A percentile compares a stretch with the other conserved stretches of the same genome.
phyloP scores from a whole-genome alignment of 2,797 vertebrate species.

The Enteromius unitaeniatus region DNA sequence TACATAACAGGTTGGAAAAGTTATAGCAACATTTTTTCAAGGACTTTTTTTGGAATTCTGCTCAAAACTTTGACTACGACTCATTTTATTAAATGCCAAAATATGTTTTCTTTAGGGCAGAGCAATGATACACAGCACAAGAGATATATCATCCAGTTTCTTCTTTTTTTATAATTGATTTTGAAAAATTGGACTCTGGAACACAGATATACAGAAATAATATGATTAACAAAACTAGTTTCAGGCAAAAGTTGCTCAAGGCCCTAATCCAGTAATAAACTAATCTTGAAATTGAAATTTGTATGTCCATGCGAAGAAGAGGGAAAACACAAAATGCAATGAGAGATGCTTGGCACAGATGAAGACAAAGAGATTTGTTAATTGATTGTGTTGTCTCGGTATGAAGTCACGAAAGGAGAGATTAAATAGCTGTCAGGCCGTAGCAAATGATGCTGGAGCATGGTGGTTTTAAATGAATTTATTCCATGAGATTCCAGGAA shows the following conservation, averaged over 20 bases:
- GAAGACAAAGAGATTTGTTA: slow-evolving; percentile 50
- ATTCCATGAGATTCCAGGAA: slow-evolving; percentile 55
- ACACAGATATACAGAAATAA: slow-evolving; percentile 12
- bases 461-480: slow-evolving; percentile 55
- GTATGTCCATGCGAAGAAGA: not conserved
- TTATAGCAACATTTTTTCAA: not conserved
- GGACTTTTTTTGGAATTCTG: not conserved
- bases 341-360: slow-evolving; percentile 37
- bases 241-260: slow-evolving; percentile 21
- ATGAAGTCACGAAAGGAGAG: slow-evolving; percentile 44
- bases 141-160: slow-evolving; percentile 3
- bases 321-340: slow-evolving; percentile 3
- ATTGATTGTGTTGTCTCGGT: slow-evolving; percentile 47
- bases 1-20: not conserved
- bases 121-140: not conserved
- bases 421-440: slow-evolving; percentile 44
- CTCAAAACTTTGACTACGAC: not conserved
- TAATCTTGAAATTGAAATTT: slow-evolving; percentile 41
- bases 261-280: slow-evolving; percentile 16
- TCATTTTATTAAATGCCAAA: slow-evolving; percentile 22
- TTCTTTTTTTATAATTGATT: slow-evolving; percentile 33
- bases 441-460: slow-evolving; percentile 43
- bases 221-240: slow-evolving; percentile 21
- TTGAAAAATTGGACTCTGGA: slow-evolving; percentile 10
- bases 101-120: slow-evolving; percentile 14